Conservation (phyloP, 2,113 vertebrate species). For the Castor canadensis region DNA sequence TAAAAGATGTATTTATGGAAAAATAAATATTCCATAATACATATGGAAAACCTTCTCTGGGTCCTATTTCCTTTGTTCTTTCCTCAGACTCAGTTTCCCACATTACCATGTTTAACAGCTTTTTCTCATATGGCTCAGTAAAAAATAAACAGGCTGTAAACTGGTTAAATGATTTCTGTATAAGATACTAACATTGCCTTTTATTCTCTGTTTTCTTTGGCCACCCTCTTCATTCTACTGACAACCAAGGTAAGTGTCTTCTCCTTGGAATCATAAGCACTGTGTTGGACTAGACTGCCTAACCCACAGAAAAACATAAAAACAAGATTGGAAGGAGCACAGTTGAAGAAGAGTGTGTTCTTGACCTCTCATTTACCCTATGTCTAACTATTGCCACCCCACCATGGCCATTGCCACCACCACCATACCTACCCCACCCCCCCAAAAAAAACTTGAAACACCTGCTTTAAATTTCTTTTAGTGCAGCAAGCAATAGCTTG, state of each 20-base stretch:
- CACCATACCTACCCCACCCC: background rate
- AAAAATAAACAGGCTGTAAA: constrained; percentile 58
- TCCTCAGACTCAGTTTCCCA: constrained; percentile 54
- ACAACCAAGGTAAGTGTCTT: constrained; percentile 51
- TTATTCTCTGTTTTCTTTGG: constrained; percentile 47
- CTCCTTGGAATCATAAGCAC: constrained; percentile 45
- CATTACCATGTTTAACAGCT: constrained; percentile 17
- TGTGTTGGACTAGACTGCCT: constrained; percentile 38
- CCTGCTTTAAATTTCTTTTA: constrained; percentile 82
- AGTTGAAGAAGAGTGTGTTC: constrained; percentile 53
- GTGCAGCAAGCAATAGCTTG: constrained; percentile 87
- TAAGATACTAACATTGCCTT: constrained; percentile 49
- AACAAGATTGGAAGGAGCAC: constrained; percentile 60
- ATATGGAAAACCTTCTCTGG: background rate
- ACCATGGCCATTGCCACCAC: background rate
- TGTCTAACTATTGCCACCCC: background rate
- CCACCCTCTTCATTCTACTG: constrained; percentile 56
- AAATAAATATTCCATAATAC: constrained; percentile 18
- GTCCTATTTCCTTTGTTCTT: constrained; percentile 38
- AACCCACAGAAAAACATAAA: background rate
- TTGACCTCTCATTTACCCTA: constrained; percentile 54
- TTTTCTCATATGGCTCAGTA: constrained; percentile 41
- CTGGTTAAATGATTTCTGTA: constrained; percentile 58
- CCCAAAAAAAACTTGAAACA: constrained; percentile 77
- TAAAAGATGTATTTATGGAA: background rate